Evolutionary conservation across 1,140 invertebrate species (phyloP).

Genomic region (Drosophila neocordata): DNA sequence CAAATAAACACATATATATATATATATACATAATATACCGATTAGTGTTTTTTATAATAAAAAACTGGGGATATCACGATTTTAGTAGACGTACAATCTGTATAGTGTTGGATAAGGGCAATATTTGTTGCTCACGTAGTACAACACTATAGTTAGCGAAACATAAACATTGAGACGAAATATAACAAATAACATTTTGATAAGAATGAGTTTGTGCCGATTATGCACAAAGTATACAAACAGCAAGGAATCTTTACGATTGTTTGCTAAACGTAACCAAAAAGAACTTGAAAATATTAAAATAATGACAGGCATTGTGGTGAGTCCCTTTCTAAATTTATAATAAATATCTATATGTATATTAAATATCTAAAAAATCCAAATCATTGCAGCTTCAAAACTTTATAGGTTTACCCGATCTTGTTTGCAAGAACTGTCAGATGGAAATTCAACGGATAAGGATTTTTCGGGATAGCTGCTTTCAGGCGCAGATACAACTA

Average conservation of each 20-base stretch:
- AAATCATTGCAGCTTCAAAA: slow-evolving; percentile 34
- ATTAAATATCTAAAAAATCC: not conserved
- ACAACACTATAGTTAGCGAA: not conserved
- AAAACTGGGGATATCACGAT: not conserved
- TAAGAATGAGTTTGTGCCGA: slow-evolving; percentile 35
- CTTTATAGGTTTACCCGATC: slow-evolving; percentile 31
- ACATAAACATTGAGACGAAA: slow-evolving; percentile 18
- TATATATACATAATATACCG: not conserved
- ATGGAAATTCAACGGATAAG: slow-evolving; percentile 32
- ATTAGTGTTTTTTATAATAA: not conserved
- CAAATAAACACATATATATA: not conserved
- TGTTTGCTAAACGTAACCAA: slow-evolving; percentile 41
- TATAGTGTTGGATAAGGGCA: slow-evolving; percentile 14
- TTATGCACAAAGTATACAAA: slow-evolving; percentile 32
- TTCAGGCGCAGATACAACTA: slow-evolving; percentile 38
- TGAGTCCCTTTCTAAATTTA: slow-evolving; percentile 10
- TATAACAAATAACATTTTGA: not conserved
- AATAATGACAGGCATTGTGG: slow-evolving; percentile 46
- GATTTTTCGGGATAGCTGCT: slow-evolving; percentile 39
- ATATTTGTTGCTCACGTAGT: slow-evolving; percentile 1
- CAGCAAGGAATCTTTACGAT: slow-evolving; percentile 26
- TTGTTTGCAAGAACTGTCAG: slow-evolving; percentile 50
- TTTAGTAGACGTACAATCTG: not conserved
- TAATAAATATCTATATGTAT: too few species aligned
- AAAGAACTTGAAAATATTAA: slow-evolving; percentile 43